Percentiles rank a stretch among this genome's conserved stretches.
Evolutionary conservation across 2,888 invertebrate genomes (phyloP).

Genomic region (Chaitophorus viminalis): DNA sequence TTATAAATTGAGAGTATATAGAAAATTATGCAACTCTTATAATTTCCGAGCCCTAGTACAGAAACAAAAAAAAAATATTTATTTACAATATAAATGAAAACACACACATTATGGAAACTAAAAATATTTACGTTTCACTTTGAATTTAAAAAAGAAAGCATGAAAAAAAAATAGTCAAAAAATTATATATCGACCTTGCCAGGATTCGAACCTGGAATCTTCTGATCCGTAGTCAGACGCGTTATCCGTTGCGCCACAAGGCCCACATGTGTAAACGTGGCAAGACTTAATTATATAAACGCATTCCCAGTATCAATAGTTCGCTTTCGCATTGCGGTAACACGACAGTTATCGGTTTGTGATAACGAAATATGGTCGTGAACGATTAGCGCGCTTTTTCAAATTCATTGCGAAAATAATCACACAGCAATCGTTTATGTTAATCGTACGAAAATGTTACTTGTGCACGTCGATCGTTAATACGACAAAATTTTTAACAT

Average conservation of each 20-base stretch:
- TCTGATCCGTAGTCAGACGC: slow-evolving; percentile 67
- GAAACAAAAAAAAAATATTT: no score
- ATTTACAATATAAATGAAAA: no score
- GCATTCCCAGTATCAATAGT: neutral
- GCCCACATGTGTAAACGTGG: slow-evolving; percentile 63
- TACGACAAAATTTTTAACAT: no score
- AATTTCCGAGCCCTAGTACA: no score
- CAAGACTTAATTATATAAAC: slow-evolving; percentile 37
- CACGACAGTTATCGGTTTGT: neutral
- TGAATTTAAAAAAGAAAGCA: slow-evolving; percentile 28
- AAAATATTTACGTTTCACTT: no score
- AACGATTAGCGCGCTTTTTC: neutral
- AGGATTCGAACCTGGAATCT: slow-evolving; percentile 67
- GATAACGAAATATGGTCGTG: neutral
- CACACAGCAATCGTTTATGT: no score
- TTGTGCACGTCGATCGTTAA: no score
- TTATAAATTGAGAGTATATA: no score
- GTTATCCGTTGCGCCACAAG: slow-evolving; percentile 67
- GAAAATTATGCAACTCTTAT: no score
- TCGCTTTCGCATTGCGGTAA: neutral
- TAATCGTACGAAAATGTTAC: no score
- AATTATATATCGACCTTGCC: slow-evolving; percentile 65
- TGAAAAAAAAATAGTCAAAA: slow-evolving; percentile 32
- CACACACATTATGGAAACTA: no score
- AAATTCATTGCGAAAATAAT: neutral